A percentile compares a stretch with the other conserved stretches of the same genome.
These are phyloP conservation scores for Clivina fossor DNA, from an alignment of 2,888 invertebrate species.

Conservation along the genomic window DNA sequence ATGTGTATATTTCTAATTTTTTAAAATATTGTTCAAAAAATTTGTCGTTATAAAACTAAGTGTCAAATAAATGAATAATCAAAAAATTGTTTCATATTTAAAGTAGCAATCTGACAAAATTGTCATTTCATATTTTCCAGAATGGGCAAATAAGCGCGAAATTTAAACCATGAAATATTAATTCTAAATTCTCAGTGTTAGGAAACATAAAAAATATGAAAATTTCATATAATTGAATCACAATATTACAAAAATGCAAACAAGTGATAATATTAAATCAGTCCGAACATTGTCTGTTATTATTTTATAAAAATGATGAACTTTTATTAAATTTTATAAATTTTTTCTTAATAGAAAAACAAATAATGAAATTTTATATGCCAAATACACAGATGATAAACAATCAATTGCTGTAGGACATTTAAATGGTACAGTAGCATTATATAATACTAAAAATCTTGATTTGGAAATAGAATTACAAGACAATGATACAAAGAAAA, in stretches of 20 bases:
- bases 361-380: constrained; percentile 58
- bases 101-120: constrained; percentile 14
- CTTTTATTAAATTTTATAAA: constrained; percentile 2
- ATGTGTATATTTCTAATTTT: too few species aligned
- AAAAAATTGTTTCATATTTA: constrained; percentile 13
- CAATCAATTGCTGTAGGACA: constrained; percentile 63
- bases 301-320: not conserved
- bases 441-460: constrained; percentile 59
- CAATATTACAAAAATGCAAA: constrained; percentile 1
- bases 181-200: constrained; percentile 8
- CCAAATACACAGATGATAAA: constrained; percentile 63
- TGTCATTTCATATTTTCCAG: constrained; percentile 9
- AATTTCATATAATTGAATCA: not conserved
- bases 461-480: constrained; percentile 55
- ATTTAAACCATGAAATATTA: constrained; percentile 1
- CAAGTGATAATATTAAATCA: not conserved
- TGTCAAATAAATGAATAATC: constrained; percentile 20
- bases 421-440: constrained; percentile 60
- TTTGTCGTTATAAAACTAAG: constrained; percentile 14
- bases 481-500: constrained; percentile 59
- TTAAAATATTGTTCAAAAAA: constrained; percentile 1
- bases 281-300: constrained; percentile 6
- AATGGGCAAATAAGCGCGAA: constrained; percentile 13
- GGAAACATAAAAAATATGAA: not conserved
- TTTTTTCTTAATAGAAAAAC: constrained; percentile 54